These are phyloP conservation scores for Stomatorhinus walkeri DNA, from an alignment of 2,797 vertebrate species.

Conservation along the genomic window DNA sequence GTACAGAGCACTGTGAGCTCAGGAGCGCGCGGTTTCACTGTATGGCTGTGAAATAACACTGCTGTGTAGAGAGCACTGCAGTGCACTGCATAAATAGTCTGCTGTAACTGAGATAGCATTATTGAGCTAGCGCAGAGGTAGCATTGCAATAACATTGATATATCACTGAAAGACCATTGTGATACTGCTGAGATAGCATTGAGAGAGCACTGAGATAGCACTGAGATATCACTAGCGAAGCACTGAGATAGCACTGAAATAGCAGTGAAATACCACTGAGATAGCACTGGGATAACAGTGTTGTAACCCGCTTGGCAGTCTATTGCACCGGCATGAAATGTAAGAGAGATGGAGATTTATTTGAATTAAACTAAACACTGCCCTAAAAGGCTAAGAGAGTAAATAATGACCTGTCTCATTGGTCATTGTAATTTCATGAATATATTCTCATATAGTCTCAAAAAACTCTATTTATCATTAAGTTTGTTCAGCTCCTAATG, in stretches of 20 bases:
- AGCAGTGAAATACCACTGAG: slow-evolving; percentile 49
- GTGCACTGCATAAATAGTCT: slow-evolving; percentile 47
- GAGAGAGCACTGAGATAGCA: slow-evolving; percentile 30
- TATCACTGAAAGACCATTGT: background rate
- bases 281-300: slow-evolving; percentile 42
- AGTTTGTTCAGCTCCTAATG: slow-evolving; percentile 59
- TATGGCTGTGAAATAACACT: background rate
- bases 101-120: slow-evolving; percentile 31
- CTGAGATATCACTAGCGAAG: background rate
- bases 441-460: slow-evolving; percentile 58
- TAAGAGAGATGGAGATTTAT: slow-evolving; percentile 67
- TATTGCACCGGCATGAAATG: slow-evolving; percentile 20
- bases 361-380: slow-evolving; percentile 63
- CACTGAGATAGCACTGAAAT: background rate
- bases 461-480: slow-evolving; percentile 60
- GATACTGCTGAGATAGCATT: slow-evolving; percentile 48
- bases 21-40: background rate
- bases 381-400: slow-evolving; percentile 54
- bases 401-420: slow-evolving; percentile 60
- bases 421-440: slow-evolving; percentile 75
- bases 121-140: slow-evolving; percentile 21
- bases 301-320: background rate
- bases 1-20: background rate
- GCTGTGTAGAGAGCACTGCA: background rate
- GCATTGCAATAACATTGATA: slow-evolving; percentile 58